These are phyloP conservation scores for Trialeurodes vaporariorum DNA, from an alignment of 1,140 invertebrate genomes.

Conservation along the genomic window DNA sequence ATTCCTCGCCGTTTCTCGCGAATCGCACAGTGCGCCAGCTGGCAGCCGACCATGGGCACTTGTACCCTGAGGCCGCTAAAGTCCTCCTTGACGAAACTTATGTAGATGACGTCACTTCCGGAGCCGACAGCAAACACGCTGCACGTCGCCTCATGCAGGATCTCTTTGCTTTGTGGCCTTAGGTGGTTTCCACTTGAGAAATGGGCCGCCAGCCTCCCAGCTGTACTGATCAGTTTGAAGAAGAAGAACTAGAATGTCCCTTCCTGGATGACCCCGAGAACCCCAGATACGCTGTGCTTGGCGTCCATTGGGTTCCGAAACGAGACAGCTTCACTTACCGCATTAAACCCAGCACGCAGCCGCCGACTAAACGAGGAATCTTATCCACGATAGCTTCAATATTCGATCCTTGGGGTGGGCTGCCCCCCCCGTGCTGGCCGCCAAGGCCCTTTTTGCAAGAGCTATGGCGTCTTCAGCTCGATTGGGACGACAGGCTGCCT, in stretches of 20 bases:
- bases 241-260: too few relatives aligned
- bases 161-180: too few relatives aligned
- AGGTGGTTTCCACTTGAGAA: not conserved
- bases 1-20: too few relatives aligned
- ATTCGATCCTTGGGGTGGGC: conserved; percentile 35
- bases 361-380: conserved; percentile 28
- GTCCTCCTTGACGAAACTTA: too few relatives aligned
- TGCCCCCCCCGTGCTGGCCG: conserved; percentile 28
- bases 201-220: not conserved
- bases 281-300: not conserved
- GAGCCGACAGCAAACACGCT: too few relatives aligned
- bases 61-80: too few relatives aligned
- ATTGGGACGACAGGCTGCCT: conserved; percentile 31
- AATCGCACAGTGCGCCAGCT: too few relatives aligned
- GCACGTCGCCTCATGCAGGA: too few relatives aligned
- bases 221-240: too few relatives aligned
- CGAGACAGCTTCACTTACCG: not conserved
- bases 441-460: conserved; percentile 34
- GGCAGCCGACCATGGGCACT: too few relatives aligned
- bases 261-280: not conserved
- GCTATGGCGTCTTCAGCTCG: conserved; percentile 27
- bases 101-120: too few relatives aligned
- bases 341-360: not conserved
- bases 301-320: not conserved
- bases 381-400: conserved; percentile 30